Base-by-base conservation (phyloP, 2,797 vertebrate genomes). In the Sternarchorhynchus goeldii region DNA sequence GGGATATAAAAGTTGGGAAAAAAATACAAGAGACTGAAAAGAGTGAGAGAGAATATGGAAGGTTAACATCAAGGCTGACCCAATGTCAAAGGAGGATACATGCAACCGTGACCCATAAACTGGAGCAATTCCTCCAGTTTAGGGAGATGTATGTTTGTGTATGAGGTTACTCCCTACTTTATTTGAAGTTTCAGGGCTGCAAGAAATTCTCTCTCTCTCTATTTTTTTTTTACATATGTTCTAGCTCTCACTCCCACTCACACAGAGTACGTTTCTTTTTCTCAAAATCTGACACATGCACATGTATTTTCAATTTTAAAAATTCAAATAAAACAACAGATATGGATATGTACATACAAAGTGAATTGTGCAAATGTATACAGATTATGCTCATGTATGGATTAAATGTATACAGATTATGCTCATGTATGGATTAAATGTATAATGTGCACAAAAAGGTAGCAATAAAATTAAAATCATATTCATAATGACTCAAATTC, bases 321-420 rank as follows among this genome's bases (percentile, higher is more conserved):
- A 90, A 91, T 91, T 86, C 86, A 77, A 90, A 89, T 89, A 81
- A 88, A 91, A 87, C 89, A 82, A 75, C 85, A 90, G 88, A 90
- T 91, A 90, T 91, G 72, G 88, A 71, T 92, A 86, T 86, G 83
- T 87, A 88, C 85, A 93, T 90, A 93, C 91, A 94, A 89, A 93
- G 88, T 86, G 89, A 92, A 91, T 90, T 93, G 91, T 93, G 93
- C 92, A 93, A 93, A 91, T 92, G 91, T 92, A 90, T 93, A 93
- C 90, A 93, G 89, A 92, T 92, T 92, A 92, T 84, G 88, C 90
- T 91, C 85, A 87, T 83, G 90, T 92, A 91, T 88, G 90, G 88
- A 91, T 92, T 91, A 89, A 91, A 84, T 87, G 86, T 89, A 86
- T 89, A 93, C 90, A 93, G 89, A 92, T 92, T 92, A 92, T 84